A percentile compares a stretch with the other conserved stretches of the same genome.
These are phyloP conservation scores for Tokudaia muenninki DNA, from an alignment of 2,797 vertebrate genomes.

Conservation along the genomic window DNA sequence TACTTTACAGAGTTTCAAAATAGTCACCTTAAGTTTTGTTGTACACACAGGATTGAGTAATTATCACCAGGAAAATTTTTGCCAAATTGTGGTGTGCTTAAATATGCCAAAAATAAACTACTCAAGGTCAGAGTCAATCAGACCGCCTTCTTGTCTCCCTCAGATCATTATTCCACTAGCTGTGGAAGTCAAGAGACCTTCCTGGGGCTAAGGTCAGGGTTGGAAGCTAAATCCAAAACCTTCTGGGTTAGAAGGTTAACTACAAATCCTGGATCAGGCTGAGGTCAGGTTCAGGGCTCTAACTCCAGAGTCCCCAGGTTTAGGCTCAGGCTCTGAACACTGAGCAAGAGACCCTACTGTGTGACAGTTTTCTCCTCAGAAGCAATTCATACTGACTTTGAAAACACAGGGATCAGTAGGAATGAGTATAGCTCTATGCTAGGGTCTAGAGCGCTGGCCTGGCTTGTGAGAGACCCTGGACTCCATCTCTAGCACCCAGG, in stretches of 20 bases:
- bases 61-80: not conserved
- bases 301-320: not conserved
- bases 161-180: not conserved
- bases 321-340: not conserved
- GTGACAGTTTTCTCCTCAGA: not conserved
- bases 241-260: not conserved
- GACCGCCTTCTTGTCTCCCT: not conserved
- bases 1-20: not conserved
- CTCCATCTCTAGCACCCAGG: not conserved
- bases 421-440: not conserved
- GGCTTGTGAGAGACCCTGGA: not conserved
- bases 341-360: not conserved
- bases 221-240: not conserved
- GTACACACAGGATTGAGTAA: not conserved
- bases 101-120: not conserved
- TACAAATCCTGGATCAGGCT: not conserved
- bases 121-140: not conserved
- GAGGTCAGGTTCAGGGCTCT: not conserved
- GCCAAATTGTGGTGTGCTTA: not conserved
- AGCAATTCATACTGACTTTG: not conserved
- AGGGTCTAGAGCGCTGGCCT: not conserved
- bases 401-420: not conserved
- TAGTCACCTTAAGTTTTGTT: not conserved
- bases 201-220: not conserved
- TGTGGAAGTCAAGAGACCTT: not conserved